These are phyloP conservation scores for Lingula anatina DNA, from an alignment of 2,888 invertebrate genomes.

Conservation along the genomic window DNA sequence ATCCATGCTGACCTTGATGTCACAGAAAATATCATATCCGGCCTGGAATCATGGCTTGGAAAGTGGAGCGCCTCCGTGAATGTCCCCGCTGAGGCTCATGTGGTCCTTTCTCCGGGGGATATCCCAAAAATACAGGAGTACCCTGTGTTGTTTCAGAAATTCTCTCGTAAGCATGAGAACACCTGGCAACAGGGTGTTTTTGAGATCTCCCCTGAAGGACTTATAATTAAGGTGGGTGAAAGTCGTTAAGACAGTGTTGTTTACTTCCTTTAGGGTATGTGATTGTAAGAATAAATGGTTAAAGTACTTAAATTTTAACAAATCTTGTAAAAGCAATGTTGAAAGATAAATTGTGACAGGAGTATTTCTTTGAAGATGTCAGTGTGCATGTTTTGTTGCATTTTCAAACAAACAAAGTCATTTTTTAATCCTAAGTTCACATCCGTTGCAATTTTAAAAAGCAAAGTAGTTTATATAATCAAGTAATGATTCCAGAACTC, in stretches of 20 bases:
- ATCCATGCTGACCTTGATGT: constrained; percentile 31
- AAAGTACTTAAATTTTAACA: too few species aligned
- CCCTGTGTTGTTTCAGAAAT: constrained; percentile 20
- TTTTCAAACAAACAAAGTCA: background rate
- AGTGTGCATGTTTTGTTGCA: too few species aligned
- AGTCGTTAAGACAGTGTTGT: too few species aligned
- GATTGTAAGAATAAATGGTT: too few species aligned
- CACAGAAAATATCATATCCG: constrained; percentile 23
- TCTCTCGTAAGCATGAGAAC: constrained; percentile 14
- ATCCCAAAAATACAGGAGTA: constrained; percentile 23
- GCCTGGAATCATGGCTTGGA: constrained; percentile 32
- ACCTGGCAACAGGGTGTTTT: constrained; percentile 16
- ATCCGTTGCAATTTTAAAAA: background rate
- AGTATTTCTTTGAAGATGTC: constrained; percentile 1
- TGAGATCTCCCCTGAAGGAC: constrained; percentile 17
- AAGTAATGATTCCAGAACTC: too few species aligned
- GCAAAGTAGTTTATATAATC: too few species aligned
- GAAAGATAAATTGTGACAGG: too few species aligned
- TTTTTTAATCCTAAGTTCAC: too few species aligned
- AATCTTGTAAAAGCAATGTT: too few species aligned
- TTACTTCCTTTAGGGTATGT: too few species aligned
- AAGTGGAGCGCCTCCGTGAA: constrained; percentile 23
- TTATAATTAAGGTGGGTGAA: constrained; percentile 18
- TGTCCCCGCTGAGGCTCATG: constrained; percentile 16
- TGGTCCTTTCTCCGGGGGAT: constrained; percentile 19